A percentile compares a stretch with the other conserved stretches of the same genome.
Conservation (phyloP, 2,113 vertebrate genomes). For the Mesoclemmys tuberculata region DNA sequence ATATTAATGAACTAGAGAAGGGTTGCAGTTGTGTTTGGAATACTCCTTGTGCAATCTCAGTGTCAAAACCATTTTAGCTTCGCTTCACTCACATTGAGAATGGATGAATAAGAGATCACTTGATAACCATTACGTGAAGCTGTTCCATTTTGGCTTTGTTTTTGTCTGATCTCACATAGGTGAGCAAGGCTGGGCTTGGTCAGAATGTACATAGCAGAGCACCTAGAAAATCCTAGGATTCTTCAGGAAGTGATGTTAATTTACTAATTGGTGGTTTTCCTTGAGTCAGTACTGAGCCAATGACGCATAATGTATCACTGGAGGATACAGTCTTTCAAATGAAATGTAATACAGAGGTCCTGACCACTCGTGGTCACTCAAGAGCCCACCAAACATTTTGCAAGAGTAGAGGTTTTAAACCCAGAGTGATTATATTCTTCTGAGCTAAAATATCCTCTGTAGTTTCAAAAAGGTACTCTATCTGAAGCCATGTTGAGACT, state of each 20-base stretch:
- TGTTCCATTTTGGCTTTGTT: neutral
- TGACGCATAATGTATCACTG: neutral
- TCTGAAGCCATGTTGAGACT: neutral
- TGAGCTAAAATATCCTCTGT: neutral
- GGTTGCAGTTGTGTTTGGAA: neutral
- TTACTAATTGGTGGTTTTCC: neutral
- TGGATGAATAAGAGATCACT: neutral
- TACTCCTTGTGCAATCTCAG: neutral
- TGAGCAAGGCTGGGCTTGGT: neutral
- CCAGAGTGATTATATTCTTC: neutral
- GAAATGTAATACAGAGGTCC: neutral
- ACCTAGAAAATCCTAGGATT: neutral
- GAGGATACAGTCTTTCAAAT: neutral
- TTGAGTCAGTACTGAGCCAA: neutral
- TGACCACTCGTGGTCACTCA: neutral
- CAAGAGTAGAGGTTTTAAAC: neutral
- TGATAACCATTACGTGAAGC: neutral
- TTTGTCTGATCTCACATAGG: neutral
- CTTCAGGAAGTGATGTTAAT: neutral
- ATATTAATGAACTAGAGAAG: neutral
- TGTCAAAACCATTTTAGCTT: neutral
- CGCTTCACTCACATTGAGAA: neutral
- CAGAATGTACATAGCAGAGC: neutral
- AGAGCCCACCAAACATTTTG: neutral
- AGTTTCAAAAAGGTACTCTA: neutral